Base-by-base conservation (phyloP, 1,140 invertebrate genomes). In the Drosophila sturtevanti region DNA sequence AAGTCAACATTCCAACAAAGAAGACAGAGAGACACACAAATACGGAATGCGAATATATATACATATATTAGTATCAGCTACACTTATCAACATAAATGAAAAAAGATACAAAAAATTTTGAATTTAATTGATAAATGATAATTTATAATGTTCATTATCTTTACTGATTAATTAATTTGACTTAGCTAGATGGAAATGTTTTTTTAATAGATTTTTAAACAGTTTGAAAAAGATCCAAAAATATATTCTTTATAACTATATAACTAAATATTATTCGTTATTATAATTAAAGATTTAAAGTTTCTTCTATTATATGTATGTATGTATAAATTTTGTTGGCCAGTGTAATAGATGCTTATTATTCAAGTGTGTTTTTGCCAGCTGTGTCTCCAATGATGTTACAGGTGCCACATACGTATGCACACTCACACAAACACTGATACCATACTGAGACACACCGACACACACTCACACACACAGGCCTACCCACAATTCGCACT, bases 361-460 rank as follows among this genome's bases (percentile, higher is more conserved):
- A 86, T 86, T 86, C 79, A 87, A 79, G 81, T 78, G 74, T 55
- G 70, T 65, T 48, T 48, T 48, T 48, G 72, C 72, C 79, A 82
- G 68, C 65, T 79, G 81, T 44, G 75, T 55, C 71, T 61, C n/a
- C 34, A 44, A 72, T 62, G 58, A 68, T 70, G 74, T 78, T 78
- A 67, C 81, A 87, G 81, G 81, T 86, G 82, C 73, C 81, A 75
- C 58, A 58, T 72, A 62, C 70, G 66, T 24, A 56, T 14, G 7
- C 27, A 10, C 12, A 52, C n/a, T 16, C 37, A 10, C 22, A 24
- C 1, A 55, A 4, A 55, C 16, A 55, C 2, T 24, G 2, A 55
- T 12, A 55, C 2, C 27, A 31, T 7, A 31, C 27, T 31, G 27
- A 6, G 6, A 55, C 22, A 55, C 52, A 55, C 0, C 12, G 2